Conservation (phyloP, 2,113 vertebrate genomes). For the Sclerurus mexicanus region DNA sequence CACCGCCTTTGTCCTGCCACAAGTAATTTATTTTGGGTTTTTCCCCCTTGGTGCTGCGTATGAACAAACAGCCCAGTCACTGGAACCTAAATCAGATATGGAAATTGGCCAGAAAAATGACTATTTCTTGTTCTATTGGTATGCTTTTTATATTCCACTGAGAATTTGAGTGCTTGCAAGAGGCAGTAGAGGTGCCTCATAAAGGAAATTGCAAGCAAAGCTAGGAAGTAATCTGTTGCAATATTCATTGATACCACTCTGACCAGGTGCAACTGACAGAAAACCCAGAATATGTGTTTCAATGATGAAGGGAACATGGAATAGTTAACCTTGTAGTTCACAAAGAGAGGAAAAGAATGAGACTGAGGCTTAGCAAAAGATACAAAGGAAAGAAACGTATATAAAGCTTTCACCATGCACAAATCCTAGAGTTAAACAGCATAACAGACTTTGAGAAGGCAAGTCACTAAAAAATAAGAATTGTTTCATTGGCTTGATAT, state of each 20-base stretch:
- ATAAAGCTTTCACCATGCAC: neutral
- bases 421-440: neutral
- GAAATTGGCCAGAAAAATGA: neutral
- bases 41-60: neutral
- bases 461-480: neutral
- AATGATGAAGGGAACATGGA: neutral
- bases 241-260: neutral
- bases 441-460: neutral
- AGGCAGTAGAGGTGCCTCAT: neutral
- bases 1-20: neutral
- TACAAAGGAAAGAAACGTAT: neutral
- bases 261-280: neutral
- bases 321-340: neutral
- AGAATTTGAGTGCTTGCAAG: neutral
- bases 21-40: neutral
- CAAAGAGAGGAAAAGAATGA: rapidly evolving
- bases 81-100: neutral
- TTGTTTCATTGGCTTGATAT: neutral
- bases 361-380: neutral
- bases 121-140: neutral
- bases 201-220: neutral
- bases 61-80: neutral
- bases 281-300: neutral
- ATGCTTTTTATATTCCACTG: neutral
- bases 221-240: neutral